Base-by-base conservation (phyloP, 1,140 invertebrate genomes). In the Drosophila bifasciata region DNA sequence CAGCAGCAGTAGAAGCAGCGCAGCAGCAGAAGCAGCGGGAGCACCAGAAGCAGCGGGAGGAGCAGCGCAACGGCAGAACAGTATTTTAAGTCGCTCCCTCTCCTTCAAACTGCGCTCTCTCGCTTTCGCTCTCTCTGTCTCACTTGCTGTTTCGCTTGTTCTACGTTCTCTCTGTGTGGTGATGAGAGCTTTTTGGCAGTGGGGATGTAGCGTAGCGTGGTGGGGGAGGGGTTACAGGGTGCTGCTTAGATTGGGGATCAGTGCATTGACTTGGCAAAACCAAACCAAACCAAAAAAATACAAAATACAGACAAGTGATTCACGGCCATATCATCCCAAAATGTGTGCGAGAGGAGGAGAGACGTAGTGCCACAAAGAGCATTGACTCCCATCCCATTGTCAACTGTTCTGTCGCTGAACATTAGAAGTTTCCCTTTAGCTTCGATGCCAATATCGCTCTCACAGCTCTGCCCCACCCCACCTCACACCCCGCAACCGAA, bases 221-320 rank as follows among this genome's bases (percentile, higher is more conserved):
- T 25, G 23, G 0, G 23, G 23, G 6, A 7, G 23, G 23, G 23
- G 1, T 7, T 44, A 61, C 63, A 51, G 56, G 46, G 63, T 61
- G 51, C 69, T 73, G 59, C 69, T 73, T 73, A 73, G 70, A 71
- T 41, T n/a, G n/a, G n/a, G 28, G 28, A 36, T 45, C 49, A 21
- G 73, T 68, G 62, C 73, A 68, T 76, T 76, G 73, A 76, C 73
- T 76, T 75, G 70, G 71, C 72, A 71, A 67, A 76, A n/a, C n/a
- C n/a, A 25, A 7, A 7, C 23, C 6, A 25, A 7, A 25, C 5
- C 6, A 6, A 36, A 36, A 11, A 36, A 36, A 8, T 3, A 32
- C 0, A 32, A 32, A 32, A 32, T 1, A 25, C 23, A 6, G 73
- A 56, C 43, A 28, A 28, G 63, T 73, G 70, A 73, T 73, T 73